Conservation (phyloP, 2,797 vertebrate species). For the Poeciliopsis infans region DNA sequence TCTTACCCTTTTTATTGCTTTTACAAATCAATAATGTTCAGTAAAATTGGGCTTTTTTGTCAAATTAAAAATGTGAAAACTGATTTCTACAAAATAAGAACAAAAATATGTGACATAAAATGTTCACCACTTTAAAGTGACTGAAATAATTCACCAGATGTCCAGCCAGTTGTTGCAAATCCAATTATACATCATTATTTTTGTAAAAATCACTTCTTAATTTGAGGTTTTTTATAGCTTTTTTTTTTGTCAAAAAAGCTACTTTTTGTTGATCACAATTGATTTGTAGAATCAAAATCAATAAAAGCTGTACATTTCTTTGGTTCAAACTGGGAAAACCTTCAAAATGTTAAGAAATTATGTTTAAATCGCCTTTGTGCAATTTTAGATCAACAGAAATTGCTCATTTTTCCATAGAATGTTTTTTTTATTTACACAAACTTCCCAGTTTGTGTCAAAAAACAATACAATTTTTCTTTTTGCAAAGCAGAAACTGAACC, state of each 20-base stretch:
- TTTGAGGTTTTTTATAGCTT: neutral
- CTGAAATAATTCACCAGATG: too few relatives aligned
- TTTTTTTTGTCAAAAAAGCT: neutral
- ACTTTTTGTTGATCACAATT: neutral
- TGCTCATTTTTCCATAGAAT: neutral
- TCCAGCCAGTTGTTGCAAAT: too few relatives aligned
- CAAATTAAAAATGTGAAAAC: too few relatives aligned
- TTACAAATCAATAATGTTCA: too few relatives aligned
- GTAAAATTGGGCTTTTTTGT: too few relatives aligned
- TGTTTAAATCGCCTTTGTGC: neutral
- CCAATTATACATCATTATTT: too few relatives aligned
- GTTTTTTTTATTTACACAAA: neutral
- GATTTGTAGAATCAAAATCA: neutral
- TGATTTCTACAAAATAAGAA: too few relatives aligned
- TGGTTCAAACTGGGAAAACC: neutral
- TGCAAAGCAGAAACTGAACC: neutral
- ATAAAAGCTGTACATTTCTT: neutral
- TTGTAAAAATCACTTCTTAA: too few relatives aligned
- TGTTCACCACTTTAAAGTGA: too few relatives aligned
- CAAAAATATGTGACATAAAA: too few relatives aligned
- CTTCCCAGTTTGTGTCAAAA: neutral
- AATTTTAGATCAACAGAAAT: neutral
- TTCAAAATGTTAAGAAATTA: neutral
- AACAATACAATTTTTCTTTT: neutral
- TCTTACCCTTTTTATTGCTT: too few relatives aligned